A percentile compares a stretch with the other conserved stretches of the same genome.
Evolutionary conservation across 2,113 vertebrate species (phyloP).

Genomic region (Centropristis striata): DNA sequence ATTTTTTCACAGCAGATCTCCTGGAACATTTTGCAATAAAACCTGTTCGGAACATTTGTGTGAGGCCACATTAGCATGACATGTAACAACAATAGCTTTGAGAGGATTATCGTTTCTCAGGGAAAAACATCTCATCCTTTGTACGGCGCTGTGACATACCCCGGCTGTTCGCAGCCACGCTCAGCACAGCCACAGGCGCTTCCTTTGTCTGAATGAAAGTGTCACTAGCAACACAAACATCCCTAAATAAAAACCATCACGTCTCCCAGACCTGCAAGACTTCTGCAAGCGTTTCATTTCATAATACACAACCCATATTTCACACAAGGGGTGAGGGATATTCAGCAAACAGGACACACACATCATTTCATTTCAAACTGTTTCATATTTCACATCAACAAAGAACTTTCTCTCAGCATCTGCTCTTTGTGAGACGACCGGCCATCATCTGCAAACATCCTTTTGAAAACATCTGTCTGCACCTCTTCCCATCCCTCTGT

Average conservation of each 20-base stretch:
- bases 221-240: conserved; percentile 50
- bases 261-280: neutral
- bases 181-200: conserved; percentile 35
- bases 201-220: conserved; percentile 70
- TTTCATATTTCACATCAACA: neutral
- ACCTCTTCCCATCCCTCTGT: conserved; percentile 4
- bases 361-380: neutral
- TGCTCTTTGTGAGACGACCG: neutral
- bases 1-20: neutral
- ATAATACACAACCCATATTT: neutral
- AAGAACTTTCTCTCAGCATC: conserved; percentile 10
- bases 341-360: neutral
- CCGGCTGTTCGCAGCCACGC: conserved; percentile 38
- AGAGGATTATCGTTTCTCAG: conserved; percentile 24
- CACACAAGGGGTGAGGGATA: neutral
- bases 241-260: neutral
- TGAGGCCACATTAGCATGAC: conserved; percentile 11
- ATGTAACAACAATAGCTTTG: neutral
- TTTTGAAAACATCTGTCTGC: neutral
- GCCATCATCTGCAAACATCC: neutral
- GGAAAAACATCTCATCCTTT: conserved; percentile 41
- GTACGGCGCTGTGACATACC: conserved; percentile 2
- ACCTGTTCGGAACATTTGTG: neutral
- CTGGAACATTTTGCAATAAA: neutral
- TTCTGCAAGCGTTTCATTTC: neutral